These are phyloP conservation scores for Lathamus discolor DNA, from an alignment of 2,113 vertebrate genomes.

Conservation along the genomic window DNA sequence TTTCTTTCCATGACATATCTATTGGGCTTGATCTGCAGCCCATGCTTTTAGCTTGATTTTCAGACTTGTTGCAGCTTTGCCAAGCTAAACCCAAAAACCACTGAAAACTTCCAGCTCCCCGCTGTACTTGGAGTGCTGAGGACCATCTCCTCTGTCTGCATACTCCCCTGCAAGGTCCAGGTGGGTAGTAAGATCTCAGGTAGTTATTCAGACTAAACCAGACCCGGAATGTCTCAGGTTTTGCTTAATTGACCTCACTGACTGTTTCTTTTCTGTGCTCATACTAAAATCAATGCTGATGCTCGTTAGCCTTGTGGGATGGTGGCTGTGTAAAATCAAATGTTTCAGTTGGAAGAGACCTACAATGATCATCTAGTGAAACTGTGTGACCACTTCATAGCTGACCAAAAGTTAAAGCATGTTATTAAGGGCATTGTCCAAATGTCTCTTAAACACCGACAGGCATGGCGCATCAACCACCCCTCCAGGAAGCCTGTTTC, in stretches of 20 bases:
- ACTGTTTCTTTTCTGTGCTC: neutral
- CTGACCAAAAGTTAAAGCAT: neutral
- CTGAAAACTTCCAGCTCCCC: neutral
- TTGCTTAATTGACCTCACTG: neutral
- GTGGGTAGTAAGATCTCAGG: neutral
- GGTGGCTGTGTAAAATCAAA: neutral
- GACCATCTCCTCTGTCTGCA: neutral
- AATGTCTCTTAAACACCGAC: neutral
- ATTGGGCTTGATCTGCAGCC: neutral
- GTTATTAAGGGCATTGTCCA: neutral
- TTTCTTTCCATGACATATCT: neutral
- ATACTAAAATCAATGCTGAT: neutral
- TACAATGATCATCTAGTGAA: neutral
- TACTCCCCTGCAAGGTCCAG: neutral
- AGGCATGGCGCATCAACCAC: neutral
- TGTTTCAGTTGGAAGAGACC: neutral
- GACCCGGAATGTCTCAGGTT: neutral
- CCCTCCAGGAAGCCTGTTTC: neutral
- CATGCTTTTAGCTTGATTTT: neutral
- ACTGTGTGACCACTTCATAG: neutral
- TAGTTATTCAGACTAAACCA: neutral
- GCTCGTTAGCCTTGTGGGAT: rapidly evolving
- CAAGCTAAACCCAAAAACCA: neutral
- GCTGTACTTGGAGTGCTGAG: neutral
- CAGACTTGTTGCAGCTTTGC: neutral